phyloP scores from a whole-genome alignment of 2,888 invertebrate genomes.

The Lepidonotus clava region DNA sequence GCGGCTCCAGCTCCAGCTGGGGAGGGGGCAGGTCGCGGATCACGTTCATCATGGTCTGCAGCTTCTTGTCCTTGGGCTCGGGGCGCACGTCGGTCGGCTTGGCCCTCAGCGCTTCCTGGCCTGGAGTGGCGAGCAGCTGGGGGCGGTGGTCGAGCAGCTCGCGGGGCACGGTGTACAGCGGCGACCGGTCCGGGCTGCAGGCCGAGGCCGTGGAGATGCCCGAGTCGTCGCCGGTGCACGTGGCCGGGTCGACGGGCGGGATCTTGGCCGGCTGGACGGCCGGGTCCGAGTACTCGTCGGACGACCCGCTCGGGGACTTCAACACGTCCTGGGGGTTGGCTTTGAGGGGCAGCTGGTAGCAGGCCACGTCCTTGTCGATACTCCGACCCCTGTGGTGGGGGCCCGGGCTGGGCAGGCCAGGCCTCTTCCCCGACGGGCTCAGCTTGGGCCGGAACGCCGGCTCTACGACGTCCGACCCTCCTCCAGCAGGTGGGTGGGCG shows the following conservation, averaged over 20 bases:
- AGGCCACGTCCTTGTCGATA: neutral
- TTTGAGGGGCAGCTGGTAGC: neutral
- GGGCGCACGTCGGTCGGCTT: no score
- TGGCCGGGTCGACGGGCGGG: neutral
- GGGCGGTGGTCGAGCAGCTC: neutral
- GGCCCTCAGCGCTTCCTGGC: neutral
- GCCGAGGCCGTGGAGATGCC: conserved; percentile 1
- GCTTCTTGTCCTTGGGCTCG: conserved; percentile 18
- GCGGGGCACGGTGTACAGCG: neutral
- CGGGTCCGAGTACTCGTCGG: neutral
- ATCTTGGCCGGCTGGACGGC: neutral
- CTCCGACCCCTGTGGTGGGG: neutral
- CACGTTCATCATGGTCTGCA: conserved; percentile 11
- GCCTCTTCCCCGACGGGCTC: neutral
- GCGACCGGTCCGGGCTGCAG: neutral
- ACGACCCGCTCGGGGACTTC: neutral
- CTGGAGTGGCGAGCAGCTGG: neutral
- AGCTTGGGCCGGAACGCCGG: neutral
- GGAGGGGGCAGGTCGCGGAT: neutral
- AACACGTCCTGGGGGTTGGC: neutral
- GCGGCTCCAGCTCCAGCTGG: neutral
- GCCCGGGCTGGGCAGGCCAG: neutral
- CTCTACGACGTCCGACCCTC: neutral
- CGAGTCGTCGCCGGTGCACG: neutral
- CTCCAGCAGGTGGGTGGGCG: neutral